A percentile compares a stretch with the other conserved stretches of the same genome.
These are phyloP conservation scores for Pangasius larnaudii DNA, from an alignment of 2,797 vertebrate species.

Conservation along the genomic window DNA sequence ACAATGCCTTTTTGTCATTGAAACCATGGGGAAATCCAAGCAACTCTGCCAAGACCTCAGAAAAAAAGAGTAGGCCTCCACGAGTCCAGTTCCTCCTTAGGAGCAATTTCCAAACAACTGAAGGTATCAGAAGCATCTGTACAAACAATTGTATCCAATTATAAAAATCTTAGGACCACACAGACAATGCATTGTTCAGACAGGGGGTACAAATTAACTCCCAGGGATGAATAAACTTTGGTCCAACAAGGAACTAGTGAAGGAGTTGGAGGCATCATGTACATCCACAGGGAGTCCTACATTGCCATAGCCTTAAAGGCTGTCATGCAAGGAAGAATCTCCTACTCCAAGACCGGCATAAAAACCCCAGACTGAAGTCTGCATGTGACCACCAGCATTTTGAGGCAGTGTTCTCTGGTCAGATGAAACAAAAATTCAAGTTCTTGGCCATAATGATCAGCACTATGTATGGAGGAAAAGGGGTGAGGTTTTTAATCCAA, in stretches of 20 bases:
- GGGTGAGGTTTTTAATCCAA: background rate
- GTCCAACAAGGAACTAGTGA: background rate
- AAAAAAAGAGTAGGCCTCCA: background rate
- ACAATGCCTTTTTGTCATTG: background rate
- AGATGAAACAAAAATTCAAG: background rate
- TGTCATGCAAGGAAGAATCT: background rate
- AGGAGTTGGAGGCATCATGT: background rate
- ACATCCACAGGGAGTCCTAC: background rate
- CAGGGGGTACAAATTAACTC: background rate
- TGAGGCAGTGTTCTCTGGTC: background rate
- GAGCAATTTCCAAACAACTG: background rate
- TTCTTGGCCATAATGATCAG: background rate
- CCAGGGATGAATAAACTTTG: background rate
- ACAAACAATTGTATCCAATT: background rate
- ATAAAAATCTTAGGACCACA: background rate
- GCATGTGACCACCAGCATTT: background rate
- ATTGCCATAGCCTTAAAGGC: background rate
- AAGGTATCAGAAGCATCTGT: background rate
- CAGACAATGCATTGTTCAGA: background rate
- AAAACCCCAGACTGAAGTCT: background rate
- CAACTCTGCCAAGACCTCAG: background rate
- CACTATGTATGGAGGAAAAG: background rate
- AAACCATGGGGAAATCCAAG: background rate
- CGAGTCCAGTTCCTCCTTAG: background rate
- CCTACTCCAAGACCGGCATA: background rate